A percentile compares a stretch with the other conserved stretches of the same genome.
phyloP scores from a whole-genome alignment of 2,888 invertebrate genomes.

The Dioctria linearis region DNA sequence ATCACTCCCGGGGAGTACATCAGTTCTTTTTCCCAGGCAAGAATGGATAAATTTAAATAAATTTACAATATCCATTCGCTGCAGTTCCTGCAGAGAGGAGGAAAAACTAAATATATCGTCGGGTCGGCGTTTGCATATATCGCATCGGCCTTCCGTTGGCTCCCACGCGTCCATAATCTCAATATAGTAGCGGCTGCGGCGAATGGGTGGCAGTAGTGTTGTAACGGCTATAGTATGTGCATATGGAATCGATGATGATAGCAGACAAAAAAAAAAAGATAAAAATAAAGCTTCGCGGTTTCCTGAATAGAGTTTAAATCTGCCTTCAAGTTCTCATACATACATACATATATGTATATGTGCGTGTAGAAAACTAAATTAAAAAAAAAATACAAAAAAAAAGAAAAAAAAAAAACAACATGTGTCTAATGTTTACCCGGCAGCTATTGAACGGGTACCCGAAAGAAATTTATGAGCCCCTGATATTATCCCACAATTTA shows the following conservation, averaged over 20 bases:
- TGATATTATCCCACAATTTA: slow-evolving; percentile 57
- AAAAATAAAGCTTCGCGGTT: slow-evolving; percentile 21
- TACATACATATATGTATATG: not conserved
- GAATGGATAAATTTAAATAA: slow-evolving; percentile 46
- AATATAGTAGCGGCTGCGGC: not conserved
- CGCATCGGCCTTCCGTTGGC: slow-evolving; percentile 9
- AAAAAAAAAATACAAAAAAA: slow-evolving; percentile 33
- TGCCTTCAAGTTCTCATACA: slow-evolving; percentile 28
- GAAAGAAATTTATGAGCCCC: slow-evolving; percentile 56
- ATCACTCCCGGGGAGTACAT: slow-evolving; percentile 25
- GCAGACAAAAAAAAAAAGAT: slow-evolving; percentile 30
- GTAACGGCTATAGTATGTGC: not conserved
- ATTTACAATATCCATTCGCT: slow-evolving; percentile 40
- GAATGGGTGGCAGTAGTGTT: not conserved
- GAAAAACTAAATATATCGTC: slow-evolving; percentile 38
- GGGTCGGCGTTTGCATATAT: slow-evolving; percentile 22
- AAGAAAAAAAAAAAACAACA: slow-evolving; percentile 22
- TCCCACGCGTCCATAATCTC: slow-evolving; percentile 13
- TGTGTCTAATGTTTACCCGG: slow-evolving; percentile 52
- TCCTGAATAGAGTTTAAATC: not conserved
- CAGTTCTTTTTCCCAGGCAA: slow-evolving; percentile 44
- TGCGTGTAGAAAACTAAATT: slow-evolving; percentile 48
- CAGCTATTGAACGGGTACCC: slow-evolving; percentile 23
- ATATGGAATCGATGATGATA: slow-evolving; percentile 26
- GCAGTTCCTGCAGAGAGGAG: slow-evolving; percentile 26